Percentiles rank a stretch among this genome's conserved stretches.
phyloP scores from a whole-genome alignment of 2,113 vertebrate species.

The Labrus mixtus region DNA sequence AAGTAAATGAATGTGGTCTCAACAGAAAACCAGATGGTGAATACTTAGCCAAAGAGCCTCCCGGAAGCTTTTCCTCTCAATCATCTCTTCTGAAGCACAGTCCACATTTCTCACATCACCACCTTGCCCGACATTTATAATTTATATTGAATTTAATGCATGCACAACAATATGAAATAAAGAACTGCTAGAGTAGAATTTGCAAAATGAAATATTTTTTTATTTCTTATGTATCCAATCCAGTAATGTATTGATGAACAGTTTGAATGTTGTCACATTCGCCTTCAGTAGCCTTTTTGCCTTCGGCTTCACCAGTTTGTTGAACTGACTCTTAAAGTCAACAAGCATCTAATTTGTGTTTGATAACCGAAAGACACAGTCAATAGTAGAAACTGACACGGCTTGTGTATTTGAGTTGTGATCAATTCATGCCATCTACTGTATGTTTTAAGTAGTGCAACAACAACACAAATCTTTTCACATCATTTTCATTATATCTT shows the following conservation, averaged over 20 bases:
- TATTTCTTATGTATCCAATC: slow-evolving; percentile 6
- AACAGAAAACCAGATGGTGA: slow-evolving; percentile 52
- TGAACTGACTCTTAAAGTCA: slow-evolving; percentile 14
- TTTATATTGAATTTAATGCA: background rate
- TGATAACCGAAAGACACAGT: background rate
- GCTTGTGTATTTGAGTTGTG: background rate
- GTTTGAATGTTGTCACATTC: slow-evolving; percentile 12
- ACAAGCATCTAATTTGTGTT: slow-evolving; percentile 10
- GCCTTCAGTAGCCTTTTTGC: slow-evolving; percentile 5
- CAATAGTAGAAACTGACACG: background rate
- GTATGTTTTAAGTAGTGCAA: slow-evolving; percentile 29
- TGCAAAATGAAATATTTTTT: no score
- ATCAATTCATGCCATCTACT: slow-evolving; percentile 62
- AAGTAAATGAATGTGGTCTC: slow-evolving; percentile 43
- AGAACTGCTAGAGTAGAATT: background rate
- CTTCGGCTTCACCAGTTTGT: slow-evolving; percentile 6
- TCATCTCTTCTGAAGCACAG: slow-evolving; percentile 6
- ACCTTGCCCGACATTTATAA: background rate
- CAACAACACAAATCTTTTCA: background rate
- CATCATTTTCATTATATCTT: no score
- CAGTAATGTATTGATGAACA: background rate
- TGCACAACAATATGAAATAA: background rate
- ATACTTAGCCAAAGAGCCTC: slow-evolving; percentile 14
- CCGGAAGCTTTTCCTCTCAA: slow-evolving; percentile 1
- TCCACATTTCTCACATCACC: slow-evolving; percentile 12